Conservation (phyloP, 2,888 invertebrate species). For the Plebejus melissa region DNA sequence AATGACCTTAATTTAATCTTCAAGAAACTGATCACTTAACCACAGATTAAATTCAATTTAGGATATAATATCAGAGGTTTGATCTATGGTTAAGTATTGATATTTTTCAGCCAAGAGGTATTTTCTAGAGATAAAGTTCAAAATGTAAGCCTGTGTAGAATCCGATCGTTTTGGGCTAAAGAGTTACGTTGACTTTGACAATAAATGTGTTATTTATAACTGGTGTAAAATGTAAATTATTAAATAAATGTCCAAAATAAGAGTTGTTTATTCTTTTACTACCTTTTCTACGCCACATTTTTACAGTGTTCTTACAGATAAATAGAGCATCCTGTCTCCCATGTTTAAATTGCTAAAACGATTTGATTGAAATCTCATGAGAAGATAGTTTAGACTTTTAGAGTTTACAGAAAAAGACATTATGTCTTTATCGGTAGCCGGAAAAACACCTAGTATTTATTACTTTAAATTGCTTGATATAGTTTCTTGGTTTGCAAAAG, state of each 20-base stretch:
- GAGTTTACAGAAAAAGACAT: too few species aligned
- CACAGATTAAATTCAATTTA: neutral
- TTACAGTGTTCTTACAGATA: neutral
- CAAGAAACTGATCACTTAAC: neutral
- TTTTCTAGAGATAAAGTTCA: conserved; percentile 11
- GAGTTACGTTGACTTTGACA: conserved; percentile 77
- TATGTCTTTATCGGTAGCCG: too few species aligned
- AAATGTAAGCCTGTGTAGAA: conserved; percentile 31
- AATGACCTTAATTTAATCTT: neutral
- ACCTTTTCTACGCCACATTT: neutral
- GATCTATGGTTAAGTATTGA: neutral
- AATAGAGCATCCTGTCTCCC: too few species aligned
- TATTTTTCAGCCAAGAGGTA: neutral
- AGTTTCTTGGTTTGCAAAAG: too few species aligned
- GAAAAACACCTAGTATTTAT: too few species aligned
- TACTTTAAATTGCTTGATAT: too few species aligned
- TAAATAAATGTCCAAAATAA: conserved; percentile 64
- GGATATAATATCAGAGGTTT: neutral
- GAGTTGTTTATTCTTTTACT: conserved; percentile 34
- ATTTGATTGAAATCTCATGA: too few species aligned
- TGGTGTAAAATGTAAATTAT: conserved; percentile 49
- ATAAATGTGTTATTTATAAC: conserved; percentile 74
- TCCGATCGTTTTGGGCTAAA: conserved; percentile 48
- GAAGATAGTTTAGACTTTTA: too few species aligned
- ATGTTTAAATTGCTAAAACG: too few species aligned